Percentiles rank a stretch among this genome's conserved stretches.
Conservation (phyloP, 2,113 vertebrate species). For the Theristicus caerulescens region DNA sequence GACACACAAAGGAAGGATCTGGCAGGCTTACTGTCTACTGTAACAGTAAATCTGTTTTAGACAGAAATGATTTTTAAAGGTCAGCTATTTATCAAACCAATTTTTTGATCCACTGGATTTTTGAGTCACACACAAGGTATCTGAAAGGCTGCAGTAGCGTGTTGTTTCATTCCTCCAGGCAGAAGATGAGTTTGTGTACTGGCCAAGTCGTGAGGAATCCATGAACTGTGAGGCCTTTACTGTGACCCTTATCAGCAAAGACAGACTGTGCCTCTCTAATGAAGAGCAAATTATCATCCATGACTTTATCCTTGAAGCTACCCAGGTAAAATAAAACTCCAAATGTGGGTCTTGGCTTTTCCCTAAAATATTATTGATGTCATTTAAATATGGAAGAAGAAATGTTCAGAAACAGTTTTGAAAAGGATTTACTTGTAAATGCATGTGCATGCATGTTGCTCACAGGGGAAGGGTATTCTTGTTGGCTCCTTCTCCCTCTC, state of each 20-base stretch:
- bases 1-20: background rate
- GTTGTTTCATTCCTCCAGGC: slow-evolving; percentile 77
- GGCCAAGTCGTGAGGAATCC: slow-evolving; percentile 97
- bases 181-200: slow-evolving; percentile 99
- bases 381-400: background rate
- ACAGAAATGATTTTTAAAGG: background rate
- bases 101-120: slow-evolving; percentile 60
- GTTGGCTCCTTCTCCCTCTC: background rate
- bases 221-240: slow-evolving; percentile 99
- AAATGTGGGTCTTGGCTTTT: background rate
- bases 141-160: background rate
- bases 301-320: slow-evolving; percentile 98
- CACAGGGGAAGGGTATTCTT: background rate
- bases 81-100: slow-evolving; percentile 19
- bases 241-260: slow-evolving; percentile 98
- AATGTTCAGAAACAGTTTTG: background rate
- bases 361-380: background rate
- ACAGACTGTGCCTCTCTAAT: slow-evolving; percentile 97
- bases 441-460: background rate
- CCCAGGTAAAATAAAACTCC: slow-evolving; percentile 82
- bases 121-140: background rate
- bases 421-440: background rate
- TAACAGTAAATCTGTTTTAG: background rate
- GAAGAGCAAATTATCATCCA: slow-evolving; percentile 99
- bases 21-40: background rate